Evolutionary conservation across 2,113 vertebrate genomes (phyloP).

Genomic region (Urocitellus parryii): DNA sequence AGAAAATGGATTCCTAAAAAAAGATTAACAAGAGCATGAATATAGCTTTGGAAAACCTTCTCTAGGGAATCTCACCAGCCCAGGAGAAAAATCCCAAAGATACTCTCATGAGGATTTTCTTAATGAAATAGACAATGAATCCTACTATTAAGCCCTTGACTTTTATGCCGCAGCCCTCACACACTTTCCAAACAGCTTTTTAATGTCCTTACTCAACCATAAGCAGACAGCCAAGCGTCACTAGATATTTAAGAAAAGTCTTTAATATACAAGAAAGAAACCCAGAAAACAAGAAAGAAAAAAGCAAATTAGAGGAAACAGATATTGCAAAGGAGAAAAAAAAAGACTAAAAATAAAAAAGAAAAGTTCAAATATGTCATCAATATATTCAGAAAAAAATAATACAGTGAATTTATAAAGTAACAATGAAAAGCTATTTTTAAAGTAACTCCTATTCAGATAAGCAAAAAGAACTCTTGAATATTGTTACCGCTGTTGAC

Average conservation of each 20-base stretch:
- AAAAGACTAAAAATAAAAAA: not conserved
- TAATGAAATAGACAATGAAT: not conserved
- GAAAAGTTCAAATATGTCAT: not conserved
- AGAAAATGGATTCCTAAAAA: conserved; percentile 32
- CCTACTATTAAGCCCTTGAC: not conserved
- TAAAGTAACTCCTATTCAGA: conserved; percentile 19
- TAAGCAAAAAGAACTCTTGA: conserved; percentile 14
- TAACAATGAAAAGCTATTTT: not conserved
- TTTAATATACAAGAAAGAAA: conserved; percentile 28
- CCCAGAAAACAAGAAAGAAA: not conserved
- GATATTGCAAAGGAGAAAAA: not conserved
- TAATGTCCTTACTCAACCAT: not conserved
- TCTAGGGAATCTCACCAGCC: not conserved
- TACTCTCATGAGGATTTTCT: not conserved
- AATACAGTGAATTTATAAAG: not conserved
- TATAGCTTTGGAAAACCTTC: not conserved
- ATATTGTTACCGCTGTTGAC: no score
- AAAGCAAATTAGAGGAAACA: not conserved
- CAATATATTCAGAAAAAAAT: not conserved
- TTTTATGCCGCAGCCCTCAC: not conserved
- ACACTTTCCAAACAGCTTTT: not conserved
- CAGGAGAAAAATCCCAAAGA: not conserved
- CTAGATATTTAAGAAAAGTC: not conserved
- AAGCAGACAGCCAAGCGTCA: not conserved
- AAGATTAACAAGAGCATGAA: not conserved